Evolutionary conservation across 2,113 vertebrate species (phyloP).

Genomic region (Hemichromis elongatus): DNA sequence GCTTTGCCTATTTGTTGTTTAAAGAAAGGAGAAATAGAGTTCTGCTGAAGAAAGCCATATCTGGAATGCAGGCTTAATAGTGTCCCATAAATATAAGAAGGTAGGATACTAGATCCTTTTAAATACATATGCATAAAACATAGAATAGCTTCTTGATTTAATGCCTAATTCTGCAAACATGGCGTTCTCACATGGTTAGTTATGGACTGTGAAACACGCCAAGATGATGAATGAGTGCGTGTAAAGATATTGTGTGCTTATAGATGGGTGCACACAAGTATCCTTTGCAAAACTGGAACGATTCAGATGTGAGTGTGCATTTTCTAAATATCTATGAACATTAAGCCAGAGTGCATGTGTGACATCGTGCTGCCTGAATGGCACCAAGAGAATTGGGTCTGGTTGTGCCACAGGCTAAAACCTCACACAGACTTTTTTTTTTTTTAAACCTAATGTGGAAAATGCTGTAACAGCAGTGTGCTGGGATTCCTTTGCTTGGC

Average conservation of each 20-base stretch:
- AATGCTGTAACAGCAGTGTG: constrained; percentile 20
- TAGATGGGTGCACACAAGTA: constrained; percentile 12
- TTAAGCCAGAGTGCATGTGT: constrained; percentile 33
- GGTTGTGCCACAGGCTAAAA: constrained; percentile 51
- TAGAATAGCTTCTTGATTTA: constrained; percentile 1
- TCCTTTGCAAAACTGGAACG: neutral
- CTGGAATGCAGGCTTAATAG: constrained; percentile 27
- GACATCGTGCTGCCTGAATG: constrained; percentile 48
- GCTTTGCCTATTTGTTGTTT: constrained; percentile 68
- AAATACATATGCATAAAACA: constrained; percentile 35
- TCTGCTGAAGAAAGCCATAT: constrained; percentile 57
- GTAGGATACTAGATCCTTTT: constrained; percentile 34
- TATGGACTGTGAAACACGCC: constrained; percentile 39
- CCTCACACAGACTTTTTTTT: constrained; percentile 29
- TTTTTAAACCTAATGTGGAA: constrained; percentile 48
- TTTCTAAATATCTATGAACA: constrained; percentile 43
- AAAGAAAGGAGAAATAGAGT: constrained; percentile 46
- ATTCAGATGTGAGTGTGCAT: neutral
- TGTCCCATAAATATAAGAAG: constrained; percentile 42
- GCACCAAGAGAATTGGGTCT: constrained; percentile 64
- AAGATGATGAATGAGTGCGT: constrained; percentile 28
- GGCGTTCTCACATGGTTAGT: neutral
- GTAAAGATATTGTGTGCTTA: constrained; percentile 25
- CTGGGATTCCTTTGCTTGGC: constrained; percentile 36
- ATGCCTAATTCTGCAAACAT: neutral